These are phyloP conservation scores for Leuciscus idus DNA, from an alignment of 2,113 vertebrate species.

Conservation along the genomic window DNA sequence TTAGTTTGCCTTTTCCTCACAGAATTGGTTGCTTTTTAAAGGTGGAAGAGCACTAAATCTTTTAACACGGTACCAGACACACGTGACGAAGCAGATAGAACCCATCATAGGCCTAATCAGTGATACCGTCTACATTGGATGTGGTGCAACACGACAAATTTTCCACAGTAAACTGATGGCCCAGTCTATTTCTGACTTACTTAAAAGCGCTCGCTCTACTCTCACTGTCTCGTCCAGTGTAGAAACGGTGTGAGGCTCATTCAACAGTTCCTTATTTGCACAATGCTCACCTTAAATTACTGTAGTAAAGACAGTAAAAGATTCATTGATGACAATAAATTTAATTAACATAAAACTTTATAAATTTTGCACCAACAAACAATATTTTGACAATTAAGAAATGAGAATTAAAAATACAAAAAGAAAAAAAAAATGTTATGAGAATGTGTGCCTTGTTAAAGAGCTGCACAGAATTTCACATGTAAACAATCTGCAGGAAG, in stretches of 20 bases:
- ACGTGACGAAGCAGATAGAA: too few relatives aligned
- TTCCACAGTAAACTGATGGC: too few relatives aligned
- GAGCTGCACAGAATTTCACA: conserved; percentile 40
- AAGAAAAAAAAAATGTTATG: not conserved
- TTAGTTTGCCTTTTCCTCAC: not conserved
- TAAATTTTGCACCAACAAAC: conserved; percentile 22
- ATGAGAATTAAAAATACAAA: conserved; percentile 32
- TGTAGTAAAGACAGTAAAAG: conserved; percentile 22
- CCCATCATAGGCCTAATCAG: too few relatives aligned
- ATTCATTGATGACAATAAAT: conserved; percentile 24
- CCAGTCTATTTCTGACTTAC: too few relatives aligned
- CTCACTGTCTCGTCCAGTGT: too few relatives aligned
- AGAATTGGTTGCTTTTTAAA: not conserved
- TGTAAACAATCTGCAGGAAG: conserved; percentile 35
- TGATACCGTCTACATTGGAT: too few relatives aligned
- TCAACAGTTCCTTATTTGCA: not conserved
- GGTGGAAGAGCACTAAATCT: not conserved
- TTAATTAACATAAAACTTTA: conserved; percentile 39
- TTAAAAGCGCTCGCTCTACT: too few relatives aligned
- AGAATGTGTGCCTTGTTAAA: conserved; percentile 26
- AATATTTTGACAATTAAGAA: conserved; percentile 41
- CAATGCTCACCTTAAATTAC: not conserved
- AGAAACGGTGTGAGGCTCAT: not conserved
- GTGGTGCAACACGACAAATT: too few relatives aligned
- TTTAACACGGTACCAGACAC: too few relatives aligned